phyloP scores from a whole-genome alignment of 2,113 vertebrate genomes.

The Megalops atlanticus region DNA sequence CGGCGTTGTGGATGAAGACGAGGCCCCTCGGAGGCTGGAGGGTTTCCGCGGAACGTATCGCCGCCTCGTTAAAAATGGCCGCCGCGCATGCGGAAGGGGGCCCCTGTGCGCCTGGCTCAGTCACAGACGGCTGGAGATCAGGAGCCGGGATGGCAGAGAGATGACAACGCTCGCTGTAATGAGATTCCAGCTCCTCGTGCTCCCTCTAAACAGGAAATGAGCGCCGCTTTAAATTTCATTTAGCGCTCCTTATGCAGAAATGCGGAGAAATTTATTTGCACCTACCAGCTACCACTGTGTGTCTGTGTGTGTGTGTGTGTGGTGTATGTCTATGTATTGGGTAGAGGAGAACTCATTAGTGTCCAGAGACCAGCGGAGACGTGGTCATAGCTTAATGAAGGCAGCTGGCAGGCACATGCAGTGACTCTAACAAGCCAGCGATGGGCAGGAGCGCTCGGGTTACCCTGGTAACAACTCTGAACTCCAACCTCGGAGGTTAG shows the following conservation, averaged over 20 bases:
- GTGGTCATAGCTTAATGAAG: constrained; percentile 3
- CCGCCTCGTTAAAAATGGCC: constrained; percentile 7
- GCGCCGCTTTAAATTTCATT: neutral
- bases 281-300: constrained; percentile 20
- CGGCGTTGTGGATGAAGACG: neutral
- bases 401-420: neutral
- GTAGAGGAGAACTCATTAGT: constrained; percentile 23
- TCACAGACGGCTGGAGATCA: constrained; percentile 4
- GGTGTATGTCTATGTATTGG: neutral
- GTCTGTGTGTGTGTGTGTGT: constrained; percentile 3
- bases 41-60: neutral
- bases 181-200: neutral
- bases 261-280: neutral
- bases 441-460: constrained; percentile 23
- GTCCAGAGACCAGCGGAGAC: constrained; percentile 7
- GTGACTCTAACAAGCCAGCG: constrained; percentile 21
- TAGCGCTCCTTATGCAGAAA: neutral
- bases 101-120: neutral
- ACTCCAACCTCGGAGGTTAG: constrained; percentile 51
- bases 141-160: neutral
- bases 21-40: neutral
- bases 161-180: neutral
- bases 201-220: neutral
- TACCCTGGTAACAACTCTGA: constrained; percentile 54
- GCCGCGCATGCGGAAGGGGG: neutral